Percentiles rank a stretch among this genome's conserved stretches.
These are phyloP conservation scores for Gasteruption jaculator DNA, from an alignment of 2,888 invertebrate species.

Conservation along the genomic window DNA sequence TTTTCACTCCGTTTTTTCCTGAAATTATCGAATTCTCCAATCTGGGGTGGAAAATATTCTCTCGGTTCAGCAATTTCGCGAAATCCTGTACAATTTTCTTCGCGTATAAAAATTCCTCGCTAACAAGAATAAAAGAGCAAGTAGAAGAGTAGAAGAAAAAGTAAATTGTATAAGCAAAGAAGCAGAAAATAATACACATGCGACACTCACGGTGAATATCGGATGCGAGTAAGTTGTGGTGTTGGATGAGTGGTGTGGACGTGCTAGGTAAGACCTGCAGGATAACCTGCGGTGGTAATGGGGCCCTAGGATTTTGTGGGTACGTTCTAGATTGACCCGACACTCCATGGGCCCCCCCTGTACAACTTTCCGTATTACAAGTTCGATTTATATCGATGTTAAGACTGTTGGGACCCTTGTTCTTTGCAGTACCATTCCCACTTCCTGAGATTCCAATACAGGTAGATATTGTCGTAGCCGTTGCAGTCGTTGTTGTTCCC, in stretches of 20 bases:
- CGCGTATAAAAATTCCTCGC: too few relatives aligned
- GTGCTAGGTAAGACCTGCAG: slow-evolving; percentile 68
- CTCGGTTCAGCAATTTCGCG: too few relatives aligned
- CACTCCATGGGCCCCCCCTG: too few relatives aligned
- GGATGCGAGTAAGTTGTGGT: slow-evolving; percentile 48
- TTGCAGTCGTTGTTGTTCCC: slow-evolving; percentile 26
- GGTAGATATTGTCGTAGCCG: slow-evolving; percentile 35
- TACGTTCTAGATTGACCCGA: too few relatives aligned
- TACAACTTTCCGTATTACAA: too few relatives aligned
- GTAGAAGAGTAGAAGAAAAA: slow-evolving; percentile 13
- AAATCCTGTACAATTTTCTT: too few relatives aligned
- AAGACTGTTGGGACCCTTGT: slow-evolving; percentile 48
- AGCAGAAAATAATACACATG: slow-evolving; percentile 40
- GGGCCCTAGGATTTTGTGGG: slow-evolving; percentile 43
- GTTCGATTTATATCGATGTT: too few relatives aligned
- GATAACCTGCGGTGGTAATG: slow-evolving; percentile 67
- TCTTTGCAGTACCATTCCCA: slow-evolving; percentile 45
- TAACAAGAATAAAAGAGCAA: not conserved
- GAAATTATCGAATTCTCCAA: too few relatives aligned
- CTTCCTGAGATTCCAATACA: slow-evolving; percentile 43
- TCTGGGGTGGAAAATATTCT: too few relatives aligned
- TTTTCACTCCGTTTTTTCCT: too few relatives aligned
- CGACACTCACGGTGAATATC: slow-evolving; percentile 52
- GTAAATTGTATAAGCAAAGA: slow-evolving; percentile 17
- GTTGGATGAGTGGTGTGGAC: slow-evolving; percentile 49